Evolutionary conservation across 2,888 invertebrate species (phyloP), one percentile per base, ranked within the genome.

Genomic region (Bembecia ichneumoniformis): DNA sequence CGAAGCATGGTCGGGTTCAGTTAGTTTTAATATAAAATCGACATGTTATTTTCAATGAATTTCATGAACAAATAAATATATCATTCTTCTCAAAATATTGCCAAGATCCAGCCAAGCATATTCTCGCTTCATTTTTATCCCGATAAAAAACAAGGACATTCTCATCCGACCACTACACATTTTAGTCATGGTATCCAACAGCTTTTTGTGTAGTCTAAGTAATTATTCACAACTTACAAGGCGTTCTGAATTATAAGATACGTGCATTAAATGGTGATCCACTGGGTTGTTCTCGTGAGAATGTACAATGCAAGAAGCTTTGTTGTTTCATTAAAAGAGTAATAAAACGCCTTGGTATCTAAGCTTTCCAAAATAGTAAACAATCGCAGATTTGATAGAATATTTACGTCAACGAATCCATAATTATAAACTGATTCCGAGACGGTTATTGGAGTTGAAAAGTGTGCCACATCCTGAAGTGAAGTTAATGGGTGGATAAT

Each of bases 141-240:
- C 57, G 54, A 53, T 61, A 76, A 71, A 76, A 74, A 74, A 63
- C 54, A 55, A 59, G 56, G 34, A 52, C 60, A 58, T 55, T 61
- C 60, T 56, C 62, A 63, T 62, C 58, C 56, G 60, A 65, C 63
- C 58, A 63, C 63, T 60, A 56, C 58, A 60, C 58, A 62, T 64
- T 68, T 71, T 59, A 60, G 67, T 58, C 63, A 56, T 60, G 69
- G 74, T 62, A 71, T 74, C 64, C 60, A 56, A 74, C 78, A 63
- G 58, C 78, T 84, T 84, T 82, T 84, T 86, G 65, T 71, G 61
- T 62, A 55, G 66, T 57, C 60, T 62, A 54, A 60, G 64, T 77
- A 79, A 79, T 82, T 80, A 82, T 82, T 77, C 73, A 79, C 73
- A 70, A 79, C 82, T 66, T 83, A 74, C 82, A 80, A 58, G 78